These are phyloP conservation scores for Pterophyllum scalare DNA, from an alignment of 2,113 vertebrate species.

Conservation along the genomic window DNA sequence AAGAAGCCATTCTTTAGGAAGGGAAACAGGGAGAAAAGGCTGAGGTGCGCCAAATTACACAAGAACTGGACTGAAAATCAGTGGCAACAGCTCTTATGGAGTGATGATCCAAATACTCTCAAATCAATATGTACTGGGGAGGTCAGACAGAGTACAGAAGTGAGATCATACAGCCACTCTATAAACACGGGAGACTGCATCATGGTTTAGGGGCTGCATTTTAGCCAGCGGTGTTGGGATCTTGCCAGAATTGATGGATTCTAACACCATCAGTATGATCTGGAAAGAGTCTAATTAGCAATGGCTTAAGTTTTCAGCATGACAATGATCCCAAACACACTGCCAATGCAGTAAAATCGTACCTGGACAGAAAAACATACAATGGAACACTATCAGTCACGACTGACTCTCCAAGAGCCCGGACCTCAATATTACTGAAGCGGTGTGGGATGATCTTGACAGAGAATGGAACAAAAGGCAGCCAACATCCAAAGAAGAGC, in stretches of 20 bases:
- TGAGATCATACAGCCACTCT: not conserved
- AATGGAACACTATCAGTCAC: not conserved
- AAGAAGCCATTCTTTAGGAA: not conserved
- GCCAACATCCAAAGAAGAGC: too few relatives aligned
- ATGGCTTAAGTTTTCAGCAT: not conserved
- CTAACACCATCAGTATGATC: not conserved
- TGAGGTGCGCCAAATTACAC: not conserved
- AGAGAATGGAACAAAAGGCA: too few relatives aligned
- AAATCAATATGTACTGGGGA: not conserved
- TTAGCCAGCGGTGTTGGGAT: not conserved
- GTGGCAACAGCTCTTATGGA: not conserved
- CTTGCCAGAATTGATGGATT: not conserved
- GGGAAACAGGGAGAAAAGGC: not conserved
- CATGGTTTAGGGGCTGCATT: not conserved
- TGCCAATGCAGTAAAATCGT: not conserved
- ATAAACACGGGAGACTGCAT: not conserved
- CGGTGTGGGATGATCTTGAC: too few relatives aligned
- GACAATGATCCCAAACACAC: not conserved
- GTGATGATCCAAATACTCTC: not conserved
- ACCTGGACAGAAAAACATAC: not conserved
- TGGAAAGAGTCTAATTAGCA: not conserved
- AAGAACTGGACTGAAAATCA: not conserved
- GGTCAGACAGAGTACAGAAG: not conserved
- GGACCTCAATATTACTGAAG: too few relatives aligned
- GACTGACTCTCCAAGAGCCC: not conserved